These are phyloP conservation scores for Synaphobranchus kaupii DNA, from an alignment of 2,797 vertebrate species.

Conservation along the genomic window DNA sequence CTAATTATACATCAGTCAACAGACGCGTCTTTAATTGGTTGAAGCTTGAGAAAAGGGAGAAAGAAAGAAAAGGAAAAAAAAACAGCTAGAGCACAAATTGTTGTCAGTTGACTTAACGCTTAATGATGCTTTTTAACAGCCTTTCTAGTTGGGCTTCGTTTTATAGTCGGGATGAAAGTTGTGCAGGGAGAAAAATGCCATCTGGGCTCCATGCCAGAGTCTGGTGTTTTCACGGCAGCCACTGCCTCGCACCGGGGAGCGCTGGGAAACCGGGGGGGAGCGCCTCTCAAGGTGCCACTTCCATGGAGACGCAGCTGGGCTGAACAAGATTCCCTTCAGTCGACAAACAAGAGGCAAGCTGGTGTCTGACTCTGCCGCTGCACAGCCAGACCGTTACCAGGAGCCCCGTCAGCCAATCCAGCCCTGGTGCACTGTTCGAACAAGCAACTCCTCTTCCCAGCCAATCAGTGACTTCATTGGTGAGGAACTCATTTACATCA, in stretches of 20 bases:
- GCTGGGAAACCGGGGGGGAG: conserved; percentile 82
- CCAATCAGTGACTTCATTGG: conserved; percentile 84
- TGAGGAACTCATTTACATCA: conserved; percentile 87
- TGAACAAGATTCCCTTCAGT: conserved; percentile 90
- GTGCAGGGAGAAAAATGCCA: conserved; percentile 69
- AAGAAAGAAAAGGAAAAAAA: conserved; percentile 59
- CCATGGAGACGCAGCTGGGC: conserved; percentile 93
- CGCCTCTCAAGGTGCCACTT: conserved; percentile 86
- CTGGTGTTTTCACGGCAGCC: conserved; percentile 86
- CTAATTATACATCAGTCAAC: conserved; percentile 73
- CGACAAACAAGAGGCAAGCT: conserved; percentile 75
- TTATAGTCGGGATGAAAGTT: conserved; percentile 88
- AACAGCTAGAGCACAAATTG: conserved; percentile 65
- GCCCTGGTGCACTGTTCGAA: conserved; percentile 71
- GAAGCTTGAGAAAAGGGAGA: conserved; percentile 50
- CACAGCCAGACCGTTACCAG: conserved; percentile 84
- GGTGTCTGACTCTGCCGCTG: conserved; percentile 77
- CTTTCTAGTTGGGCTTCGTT: conserved; percentile 75
- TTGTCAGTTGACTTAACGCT: conserved; percentile 74
- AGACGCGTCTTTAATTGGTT: conserved; percentile 56
- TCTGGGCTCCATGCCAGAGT: conserved; percentile 87
- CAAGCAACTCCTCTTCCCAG: conserved; percentile 78
- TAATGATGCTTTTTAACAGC: conserved; percentile 77
- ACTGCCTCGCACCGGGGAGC: conserved; percentile 78
- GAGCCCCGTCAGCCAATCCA: conserved; percentile 83